A percentile compares a stretch with the other conserved stretches of the same genome.
phyloP scores from a whole-genome alignment of 2,797 vertebrate species.

The Crocidura indochinensis region DNA sequence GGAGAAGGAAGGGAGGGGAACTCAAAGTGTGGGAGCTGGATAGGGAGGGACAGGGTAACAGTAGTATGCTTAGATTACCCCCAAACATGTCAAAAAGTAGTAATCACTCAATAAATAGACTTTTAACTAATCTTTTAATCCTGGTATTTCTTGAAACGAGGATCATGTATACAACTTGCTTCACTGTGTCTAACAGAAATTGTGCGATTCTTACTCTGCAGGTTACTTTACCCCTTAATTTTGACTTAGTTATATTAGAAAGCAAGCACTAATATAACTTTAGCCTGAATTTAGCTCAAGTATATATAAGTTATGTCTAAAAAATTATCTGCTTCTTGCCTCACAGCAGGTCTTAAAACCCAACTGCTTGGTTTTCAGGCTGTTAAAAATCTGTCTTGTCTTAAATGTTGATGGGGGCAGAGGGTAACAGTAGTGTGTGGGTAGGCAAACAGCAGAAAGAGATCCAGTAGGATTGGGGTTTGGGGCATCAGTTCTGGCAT shows the following conservation, averaged over 20 bases:
- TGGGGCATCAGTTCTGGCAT: constrained; percentile 21
- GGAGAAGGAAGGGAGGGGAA: neutral
- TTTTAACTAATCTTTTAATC: constrained; percentile 8
- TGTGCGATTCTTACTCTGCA: neutral
- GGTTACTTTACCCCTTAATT: neutral
- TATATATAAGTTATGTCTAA: neutral
- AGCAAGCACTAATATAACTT: neutral
- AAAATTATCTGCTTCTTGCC: neutral
- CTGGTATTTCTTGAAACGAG: constrained; percentile 23
- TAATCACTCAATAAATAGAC: neutral
- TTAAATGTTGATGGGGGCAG: neutral
- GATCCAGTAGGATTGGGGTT: neutral
- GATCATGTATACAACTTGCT: neutral
- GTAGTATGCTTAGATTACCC: neutral
- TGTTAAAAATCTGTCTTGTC: constrained; percentile 19
- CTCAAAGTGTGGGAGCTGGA: neutral
- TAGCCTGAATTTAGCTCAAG: neutral
- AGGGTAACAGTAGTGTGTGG: neutral
- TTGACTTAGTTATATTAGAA: neutral
- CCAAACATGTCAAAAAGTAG: neutral
- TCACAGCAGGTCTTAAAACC: neutral
- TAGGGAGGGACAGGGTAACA: accelerated
- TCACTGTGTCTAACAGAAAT: neutral
- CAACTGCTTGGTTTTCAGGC: neutral
- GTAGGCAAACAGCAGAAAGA: neutral